A percentile compares a stretch with the other conserved stretches of the same genome.
phyloP scores from a whole-genome alignment of 2,113 vertebrate genomes.

The Hiodon alosoides region DNA sequence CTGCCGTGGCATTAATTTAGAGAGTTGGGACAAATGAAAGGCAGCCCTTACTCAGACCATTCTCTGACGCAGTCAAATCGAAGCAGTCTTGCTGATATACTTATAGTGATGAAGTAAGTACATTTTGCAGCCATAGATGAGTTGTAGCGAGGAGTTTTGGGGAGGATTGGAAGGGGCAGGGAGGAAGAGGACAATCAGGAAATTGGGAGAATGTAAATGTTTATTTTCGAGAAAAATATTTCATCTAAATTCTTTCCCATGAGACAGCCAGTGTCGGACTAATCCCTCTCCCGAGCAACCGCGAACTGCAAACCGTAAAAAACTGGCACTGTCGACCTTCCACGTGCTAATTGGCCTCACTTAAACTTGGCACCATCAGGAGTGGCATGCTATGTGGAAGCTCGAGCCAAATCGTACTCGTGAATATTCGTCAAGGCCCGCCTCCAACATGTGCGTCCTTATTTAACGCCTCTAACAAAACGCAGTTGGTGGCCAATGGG shows the following conservation, averaged over 20 bases:
- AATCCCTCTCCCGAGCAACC: conserved; percentile 8
- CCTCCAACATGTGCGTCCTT: neutral
- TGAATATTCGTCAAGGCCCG: neutral
- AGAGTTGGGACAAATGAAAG: too few species aligned
- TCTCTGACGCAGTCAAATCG: too few species aligned
- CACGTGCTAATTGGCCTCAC: conserved; percentile 41
- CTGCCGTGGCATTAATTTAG: too few species aligned
- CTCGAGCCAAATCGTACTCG: conserved; percentile 3
- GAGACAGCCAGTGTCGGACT: neutral
- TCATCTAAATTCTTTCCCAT: conserved; percentile 5
- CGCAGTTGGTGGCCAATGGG: neutral
- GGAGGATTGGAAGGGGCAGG: too few species aligned
- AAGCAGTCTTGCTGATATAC: too few species aligned
- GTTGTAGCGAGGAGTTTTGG: too few species aligned
- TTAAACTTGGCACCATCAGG: conserved; percentile 17
- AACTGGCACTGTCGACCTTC: neutral
- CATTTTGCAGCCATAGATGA: too few species aligned
- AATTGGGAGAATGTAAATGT: too few species aligned
- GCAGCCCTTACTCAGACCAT: too few species aligned
- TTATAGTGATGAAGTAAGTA: too few species aligned
- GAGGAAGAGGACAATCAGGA: too few species aligned
- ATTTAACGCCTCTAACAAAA: neutral
- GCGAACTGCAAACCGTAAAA: neutral
- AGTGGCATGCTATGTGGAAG: neutral
- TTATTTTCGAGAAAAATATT: neutral